Percentiles rank a stretch among this genome's conserved stretches.
These are phyloP conservation scores for Micronycteris hirsuta DNA, from an alignment of 2,113 vertebrate genomes.

Conservation along the genomic window DNA sequence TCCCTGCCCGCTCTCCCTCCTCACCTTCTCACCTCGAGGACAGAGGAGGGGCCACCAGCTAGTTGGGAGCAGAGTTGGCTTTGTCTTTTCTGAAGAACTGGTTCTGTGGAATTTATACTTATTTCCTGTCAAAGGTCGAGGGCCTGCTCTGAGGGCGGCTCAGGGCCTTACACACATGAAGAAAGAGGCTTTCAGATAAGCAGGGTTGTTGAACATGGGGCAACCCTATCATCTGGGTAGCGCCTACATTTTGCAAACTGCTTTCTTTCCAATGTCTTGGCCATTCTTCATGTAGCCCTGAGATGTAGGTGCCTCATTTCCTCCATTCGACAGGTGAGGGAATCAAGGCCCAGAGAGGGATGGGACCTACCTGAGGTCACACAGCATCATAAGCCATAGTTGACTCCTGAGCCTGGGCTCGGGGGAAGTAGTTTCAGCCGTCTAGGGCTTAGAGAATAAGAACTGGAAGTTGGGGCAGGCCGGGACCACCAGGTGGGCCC, in stretches of 20 bases:
- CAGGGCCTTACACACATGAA: background rate
- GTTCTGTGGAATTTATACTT: background rate
- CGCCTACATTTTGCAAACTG: background rate
- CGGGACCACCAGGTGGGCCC: background rate
- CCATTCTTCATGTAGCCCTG: background rate
- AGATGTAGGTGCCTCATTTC: background rate
- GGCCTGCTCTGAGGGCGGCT: background rate
- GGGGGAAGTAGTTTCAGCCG: background rate
- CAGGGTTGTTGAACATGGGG: background rate
- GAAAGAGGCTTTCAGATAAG: background rate
- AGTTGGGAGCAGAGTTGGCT: background rate
- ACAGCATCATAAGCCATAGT: background rate
- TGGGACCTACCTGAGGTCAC: background rate
- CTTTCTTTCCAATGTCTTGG: background rate
- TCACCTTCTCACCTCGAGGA: background rate
- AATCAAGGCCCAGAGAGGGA: background rate
- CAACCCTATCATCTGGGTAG: background rate
- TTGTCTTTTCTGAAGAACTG: slow-evolving; percentile 14
- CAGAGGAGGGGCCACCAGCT: background rate
- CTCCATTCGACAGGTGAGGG: background rate
- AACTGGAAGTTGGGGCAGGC: background rate
- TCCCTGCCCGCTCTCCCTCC: background rate
- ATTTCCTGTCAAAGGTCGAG: background rate
- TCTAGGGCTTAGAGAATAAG: background rate
- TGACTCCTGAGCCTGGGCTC: background rate